These are phyloP conservation scores for Boulengeromyrus knoepffleri DNA, from an alignment of 2,113 vertebrate species.

Conservation along the genomic window DNA sequence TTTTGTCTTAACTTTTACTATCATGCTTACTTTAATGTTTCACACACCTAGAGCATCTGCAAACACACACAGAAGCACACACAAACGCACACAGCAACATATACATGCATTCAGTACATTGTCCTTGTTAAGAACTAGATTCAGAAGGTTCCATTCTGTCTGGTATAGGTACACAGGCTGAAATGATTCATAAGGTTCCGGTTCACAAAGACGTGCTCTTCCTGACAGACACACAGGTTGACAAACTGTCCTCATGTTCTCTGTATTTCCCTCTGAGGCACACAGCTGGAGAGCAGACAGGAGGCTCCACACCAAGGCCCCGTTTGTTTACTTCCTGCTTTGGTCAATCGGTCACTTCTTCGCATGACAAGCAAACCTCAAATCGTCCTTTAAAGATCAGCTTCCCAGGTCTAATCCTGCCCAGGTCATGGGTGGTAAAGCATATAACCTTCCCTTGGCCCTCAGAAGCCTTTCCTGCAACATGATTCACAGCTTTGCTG, in stretches of 20 bases:
- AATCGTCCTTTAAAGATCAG: not conserved
- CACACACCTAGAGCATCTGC: not conserved
- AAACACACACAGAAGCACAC: not conserved
- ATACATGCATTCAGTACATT: not conserved
- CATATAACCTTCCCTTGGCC: not conserved
- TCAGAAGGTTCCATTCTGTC: not conserved
- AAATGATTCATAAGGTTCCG: not conserved
- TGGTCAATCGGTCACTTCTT: constrained; percentile 4
- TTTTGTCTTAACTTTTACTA: not conserved
- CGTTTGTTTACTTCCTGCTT: not conserved
- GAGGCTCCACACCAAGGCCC: not conserved
- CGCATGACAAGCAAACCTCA: not conserved
- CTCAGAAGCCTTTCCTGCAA: not conserved
- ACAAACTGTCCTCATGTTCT: not conserved
- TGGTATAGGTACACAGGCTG: not conserved
- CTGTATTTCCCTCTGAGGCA: not conserved
- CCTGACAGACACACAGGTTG: not conserved
- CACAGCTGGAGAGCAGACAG: not conserved
- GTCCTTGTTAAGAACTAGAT: not conserved
- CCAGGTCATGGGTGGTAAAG: constrained; percentile 1
- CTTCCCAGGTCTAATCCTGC: not conserved
- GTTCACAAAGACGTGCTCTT: not conserved
- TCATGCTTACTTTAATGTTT: not conserved
- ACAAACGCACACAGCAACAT: not conserved
- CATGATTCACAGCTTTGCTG: constrained; percentile 5